phyloP scores from a whole-genome alignment of 2,113 vertebrate genomes.

The Pelmatolapia mariae region DNA sequence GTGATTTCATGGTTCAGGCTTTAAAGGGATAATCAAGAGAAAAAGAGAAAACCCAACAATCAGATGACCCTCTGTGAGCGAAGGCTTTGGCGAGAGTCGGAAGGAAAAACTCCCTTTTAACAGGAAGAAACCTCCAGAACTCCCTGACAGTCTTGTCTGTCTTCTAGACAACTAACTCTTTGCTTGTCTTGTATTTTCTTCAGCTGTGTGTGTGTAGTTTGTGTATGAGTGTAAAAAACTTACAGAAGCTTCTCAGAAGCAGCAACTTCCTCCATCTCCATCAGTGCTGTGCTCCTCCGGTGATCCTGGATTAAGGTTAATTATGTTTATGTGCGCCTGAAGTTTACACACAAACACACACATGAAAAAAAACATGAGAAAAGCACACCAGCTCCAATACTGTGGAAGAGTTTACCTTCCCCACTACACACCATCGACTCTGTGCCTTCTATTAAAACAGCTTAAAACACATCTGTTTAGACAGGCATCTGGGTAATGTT shows the following conservation, averaged over 20 bases:
- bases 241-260: not conserved
- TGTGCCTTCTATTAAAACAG: not conserved
- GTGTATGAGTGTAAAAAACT: not conserved
- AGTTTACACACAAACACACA: not conserved
- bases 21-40: not conserved
- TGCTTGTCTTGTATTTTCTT: not conserved
- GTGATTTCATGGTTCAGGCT: not conserved
- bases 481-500: not conserved
- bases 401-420: not conserved
- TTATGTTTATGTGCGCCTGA: fast-evolving
- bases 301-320: not conserved
- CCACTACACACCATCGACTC: not conserved
- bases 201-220: not conserved
- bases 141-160: not conserved
- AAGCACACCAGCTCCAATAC: not conserved
- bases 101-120: not conserved
- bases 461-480: not conserved
- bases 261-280: not conserved
- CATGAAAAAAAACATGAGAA: fast-evolving
- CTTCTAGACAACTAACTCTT: not conserved
- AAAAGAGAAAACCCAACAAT: not conserved
- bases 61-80: not conserved
- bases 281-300: fast-evolving
- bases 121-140: not conserved
- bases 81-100: not conserved